A percentile compares a stretch with the other conserved stretches of the same genome.
Evolutionary conservation across 2,113 vertebrate genomes (phyloP).

Genomic region (Ochotona curzoniae): DNA sequence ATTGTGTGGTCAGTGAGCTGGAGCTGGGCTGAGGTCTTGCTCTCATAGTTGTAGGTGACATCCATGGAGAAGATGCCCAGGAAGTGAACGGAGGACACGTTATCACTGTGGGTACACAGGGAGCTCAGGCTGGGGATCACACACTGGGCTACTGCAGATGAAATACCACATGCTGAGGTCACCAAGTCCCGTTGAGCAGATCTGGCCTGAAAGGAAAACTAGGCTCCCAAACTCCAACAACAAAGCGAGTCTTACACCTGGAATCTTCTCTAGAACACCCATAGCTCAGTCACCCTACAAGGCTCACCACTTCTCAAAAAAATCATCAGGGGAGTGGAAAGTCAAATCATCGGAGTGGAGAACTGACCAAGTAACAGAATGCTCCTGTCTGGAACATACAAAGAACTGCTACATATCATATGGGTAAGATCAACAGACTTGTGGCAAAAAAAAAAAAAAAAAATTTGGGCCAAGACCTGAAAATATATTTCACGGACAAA

Average conservation of each 20-base stretch:
- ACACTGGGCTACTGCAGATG: no score
- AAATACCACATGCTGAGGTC: no score
- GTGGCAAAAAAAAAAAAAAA: background rate
- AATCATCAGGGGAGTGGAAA: background rate
- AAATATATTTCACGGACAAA: background rate
- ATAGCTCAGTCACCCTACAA: no score
- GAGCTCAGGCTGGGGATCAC: no score
- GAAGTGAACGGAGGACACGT: no score
- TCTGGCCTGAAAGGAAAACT: no score
- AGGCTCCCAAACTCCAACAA: no score
- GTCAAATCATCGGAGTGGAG: background rate
- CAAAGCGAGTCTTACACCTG: no score
- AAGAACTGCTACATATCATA: background rate
- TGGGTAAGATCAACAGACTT: background rate
- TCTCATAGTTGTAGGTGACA: slow-evolving; percentile 77
- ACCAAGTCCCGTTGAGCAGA: no score
- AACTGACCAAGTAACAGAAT: background rate
- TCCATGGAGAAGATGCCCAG: no score
- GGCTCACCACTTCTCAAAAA: background rate
- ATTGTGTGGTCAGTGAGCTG: slow-evolving; percentile 95
- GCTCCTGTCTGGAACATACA: background rate
- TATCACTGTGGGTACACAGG: no score
- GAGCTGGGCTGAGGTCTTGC: slow-evolving; percentile 91
- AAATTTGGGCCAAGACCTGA: background rate
- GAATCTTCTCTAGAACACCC: no score